Evolutionary conservation across 2,113 vertebrate genomes (phyloP).

Genomic region (Sakesphorus luctuosus): DNA sequence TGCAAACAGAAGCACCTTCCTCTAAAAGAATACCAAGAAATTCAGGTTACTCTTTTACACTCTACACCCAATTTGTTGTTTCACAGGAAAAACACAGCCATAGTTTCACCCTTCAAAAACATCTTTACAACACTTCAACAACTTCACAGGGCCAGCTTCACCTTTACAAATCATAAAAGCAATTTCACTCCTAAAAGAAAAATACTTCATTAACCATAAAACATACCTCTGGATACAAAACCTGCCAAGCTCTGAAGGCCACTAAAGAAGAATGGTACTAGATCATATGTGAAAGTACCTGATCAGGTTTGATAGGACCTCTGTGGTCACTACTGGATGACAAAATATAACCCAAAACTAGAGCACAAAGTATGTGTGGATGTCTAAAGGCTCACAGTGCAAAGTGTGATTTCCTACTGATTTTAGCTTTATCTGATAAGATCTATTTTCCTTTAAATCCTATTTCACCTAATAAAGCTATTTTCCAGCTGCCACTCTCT

Average conservation of each 20-base stretch:
- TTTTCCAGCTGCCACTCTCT: not conserved
- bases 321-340: not conserved
- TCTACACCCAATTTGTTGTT: not conserved
- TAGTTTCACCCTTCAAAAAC: not conserved
- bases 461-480: not conserved
- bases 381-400: not conserved
- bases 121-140: not conserved
- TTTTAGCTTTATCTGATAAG: not conserved
- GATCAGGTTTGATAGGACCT: not conserved
- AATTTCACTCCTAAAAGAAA: not conserved
- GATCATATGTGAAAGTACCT: not conserved
- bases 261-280: not conserved
- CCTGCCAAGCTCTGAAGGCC: not conserved
- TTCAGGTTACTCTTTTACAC: not conserved
- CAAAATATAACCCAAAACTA: not conserved
- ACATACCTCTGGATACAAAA: not conserved
- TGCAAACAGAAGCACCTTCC: not conserved
- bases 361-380: rapidly evolving
- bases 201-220: not conserved
- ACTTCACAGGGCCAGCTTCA: not conserved
- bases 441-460: not conserved
- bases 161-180: not conserved
- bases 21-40: not conserved
- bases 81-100: not conserved
- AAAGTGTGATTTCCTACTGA: not conserved